Conservation (phyloP, 2,888 invertebrate genomes). For the Phyto melanocephala region DNA sequence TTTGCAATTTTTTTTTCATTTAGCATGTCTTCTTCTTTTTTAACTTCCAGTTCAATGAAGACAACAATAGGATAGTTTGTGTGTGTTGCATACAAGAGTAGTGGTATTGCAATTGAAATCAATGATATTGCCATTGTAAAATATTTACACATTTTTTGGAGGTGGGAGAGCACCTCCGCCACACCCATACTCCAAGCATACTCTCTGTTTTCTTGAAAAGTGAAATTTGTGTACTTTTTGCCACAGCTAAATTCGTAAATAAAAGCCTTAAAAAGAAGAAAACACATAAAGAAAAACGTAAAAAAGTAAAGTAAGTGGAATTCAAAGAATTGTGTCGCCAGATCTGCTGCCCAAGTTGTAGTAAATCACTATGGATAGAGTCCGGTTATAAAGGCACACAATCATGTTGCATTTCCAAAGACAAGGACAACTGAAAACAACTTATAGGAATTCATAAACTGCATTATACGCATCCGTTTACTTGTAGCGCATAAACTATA, state of each 20-base stretch:
- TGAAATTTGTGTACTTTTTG: not conserved
- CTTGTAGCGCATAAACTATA: constrained; percentile 37
- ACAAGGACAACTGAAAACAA: constrained; percentile 35
- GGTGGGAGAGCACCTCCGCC: too few species aligned
- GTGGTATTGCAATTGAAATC: constrained; percentile 4
- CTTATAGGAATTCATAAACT: constrained; percentile 49
- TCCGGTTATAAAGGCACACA: not conserved
- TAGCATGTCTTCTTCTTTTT: not conserved
- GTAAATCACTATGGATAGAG: constrained; percentile 28
- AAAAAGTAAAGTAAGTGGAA: not conserved
- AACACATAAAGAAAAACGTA: not conserved
- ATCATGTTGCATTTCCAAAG: constrained; percentile 16
- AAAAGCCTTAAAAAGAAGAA: not conserved
- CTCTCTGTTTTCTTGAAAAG: not conserved
- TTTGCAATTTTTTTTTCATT: constrained; percentile 11
- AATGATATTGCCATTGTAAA: constrained; percentile 28
- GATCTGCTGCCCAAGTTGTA: not conserved
- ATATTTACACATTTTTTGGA: not conserved
- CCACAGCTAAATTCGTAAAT: not conserved
- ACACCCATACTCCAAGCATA: too few species aligned
- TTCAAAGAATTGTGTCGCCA: not conserved
- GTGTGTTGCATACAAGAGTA: not conserved
- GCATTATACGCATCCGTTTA: constrained; percentile 58
- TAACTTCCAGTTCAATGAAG: constrained; percentile 61
- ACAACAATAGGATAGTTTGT: not conserved